phyloP scores from a whole-genome alignment of 2,797 vertebrate species.

The Phoxinus dragarum region DNA sequence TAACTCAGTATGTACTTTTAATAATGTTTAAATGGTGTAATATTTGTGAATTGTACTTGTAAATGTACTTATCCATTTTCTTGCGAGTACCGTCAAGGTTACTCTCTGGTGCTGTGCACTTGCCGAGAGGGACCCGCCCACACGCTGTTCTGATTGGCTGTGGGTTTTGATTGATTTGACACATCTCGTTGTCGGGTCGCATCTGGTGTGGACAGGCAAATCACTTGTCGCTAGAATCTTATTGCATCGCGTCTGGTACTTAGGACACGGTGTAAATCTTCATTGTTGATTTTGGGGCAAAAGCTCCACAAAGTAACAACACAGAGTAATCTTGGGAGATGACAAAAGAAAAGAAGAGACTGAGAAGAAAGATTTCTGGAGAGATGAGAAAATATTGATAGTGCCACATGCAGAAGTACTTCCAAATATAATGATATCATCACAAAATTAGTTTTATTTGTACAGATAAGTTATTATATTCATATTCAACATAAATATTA shows the following conservation, averaged over 20 bases:
- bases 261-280: no score
- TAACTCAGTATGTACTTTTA: no score
- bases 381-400: not conserved
- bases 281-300: conserved; percentile 2
- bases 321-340: not conserved
- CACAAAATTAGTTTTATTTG: not conserved
- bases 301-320: conserved; percentile 13
- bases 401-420: not conserved
- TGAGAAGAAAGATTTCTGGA: not conserved
- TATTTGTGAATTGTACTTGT: no score
- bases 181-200: no score
- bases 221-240: not conserved
- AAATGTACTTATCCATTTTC: no score
- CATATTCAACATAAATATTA: not conserved
- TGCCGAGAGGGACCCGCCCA: no score
- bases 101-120: no score
- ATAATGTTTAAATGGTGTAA: no score
- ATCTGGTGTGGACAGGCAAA: no score
- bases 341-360: not conserved
- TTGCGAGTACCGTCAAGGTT: no score
- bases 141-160: no score
- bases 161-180: no score
- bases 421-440: not conserved
- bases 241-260: not conserved
- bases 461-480: not conserved